A percentile compares a stretch with the other conserved stretches of the same genome.
These are phyloP conservation scores for Polyergus mexicanus DNA, from an alignment of 1,140 invertebrate species.

Conservation along the genomic window DNA sequence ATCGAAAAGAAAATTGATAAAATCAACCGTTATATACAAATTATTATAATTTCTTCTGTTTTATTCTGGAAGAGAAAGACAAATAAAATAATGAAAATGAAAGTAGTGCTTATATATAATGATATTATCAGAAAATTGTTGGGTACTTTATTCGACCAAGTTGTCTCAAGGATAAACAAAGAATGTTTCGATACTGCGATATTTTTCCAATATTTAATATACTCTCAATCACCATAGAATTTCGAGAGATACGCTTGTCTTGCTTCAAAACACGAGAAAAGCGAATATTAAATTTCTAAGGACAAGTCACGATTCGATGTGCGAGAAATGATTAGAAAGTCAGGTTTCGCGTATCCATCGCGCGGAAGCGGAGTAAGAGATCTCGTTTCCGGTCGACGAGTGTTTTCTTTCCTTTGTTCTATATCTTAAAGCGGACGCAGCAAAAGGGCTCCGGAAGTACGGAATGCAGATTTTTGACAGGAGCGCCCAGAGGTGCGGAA, in stretches of 20 bases:
- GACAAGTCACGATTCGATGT: not conserved
- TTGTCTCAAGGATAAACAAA: not conserved
- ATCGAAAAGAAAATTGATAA: not conserved
- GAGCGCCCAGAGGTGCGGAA: conserved; percentile 53
- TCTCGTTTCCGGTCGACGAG: conserved; percentile 52
- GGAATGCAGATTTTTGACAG: conserved; percentile 63
- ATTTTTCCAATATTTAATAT: conserved; percentile 6
- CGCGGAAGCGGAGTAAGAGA: conserved; percentile 4
- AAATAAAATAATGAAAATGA: not conserved
- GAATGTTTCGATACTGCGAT: not conserved
- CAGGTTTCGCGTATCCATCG: conserved; percentile 7
- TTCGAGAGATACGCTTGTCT: not conserved
- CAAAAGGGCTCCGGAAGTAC: conserved; percentile 60
- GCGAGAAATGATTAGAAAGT: not conserved
- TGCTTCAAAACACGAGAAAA: not conserved
- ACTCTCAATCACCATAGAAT: not conserved
- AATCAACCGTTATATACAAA: not conserved
- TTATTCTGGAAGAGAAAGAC: not conserved
- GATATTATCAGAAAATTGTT: not conserved
- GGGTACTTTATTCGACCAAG: not conserved
- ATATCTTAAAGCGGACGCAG: conserved; percentile 13
- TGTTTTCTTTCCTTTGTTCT: conserved; percentile 63
- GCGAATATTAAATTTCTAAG: conserved; percentile 29
- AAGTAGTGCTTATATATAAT: not conserved
- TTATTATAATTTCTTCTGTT: not conserved